Percentiles rank a stretch among this genome's conserved stretches.
phyloP scores from a whole-genome alignment of 2,797 vertebrate genomes.

The Channa striata region DNA sequence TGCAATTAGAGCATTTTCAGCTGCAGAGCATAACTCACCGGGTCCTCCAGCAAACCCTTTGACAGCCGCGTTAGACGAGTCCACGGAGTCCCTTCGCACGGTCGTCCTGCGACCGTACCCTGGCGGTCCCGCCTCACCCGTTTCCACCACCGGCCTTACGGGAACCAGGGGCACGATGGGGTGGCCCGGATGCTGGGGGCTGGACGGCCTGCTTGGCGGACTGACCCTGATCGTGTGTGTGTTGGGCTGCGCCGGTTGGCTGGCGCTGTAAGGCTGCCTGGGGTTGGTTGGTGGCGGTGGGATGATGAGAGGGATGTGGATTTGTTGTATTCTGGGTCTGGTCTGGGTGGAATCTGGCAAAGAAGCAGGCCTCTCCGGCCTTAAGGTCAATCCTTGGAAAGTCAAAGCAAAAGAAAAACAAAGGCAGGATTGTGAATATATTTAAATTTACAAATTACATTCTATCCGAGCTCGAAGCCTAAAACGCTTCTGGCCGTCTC shows the following conservation, averaged over 20 bases:
- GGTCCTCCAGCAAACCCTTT: slow-evolving; percentile 92
- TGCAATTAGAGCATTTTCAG: not conserved
- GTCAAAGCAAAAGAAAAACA: slow-evolving; percentile 29
- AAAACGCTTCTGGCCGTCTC: not conserved
- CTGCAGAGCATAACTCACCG: slow-evolving; percentile 76
- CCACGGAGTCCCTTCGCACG: slow-evolving; percentile 72
- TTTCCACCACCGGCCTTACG: slow-evolving; percentile 83
- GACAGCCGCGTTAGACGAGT: slow-evolving; percentile 61
- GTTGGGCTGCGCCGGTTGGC: slow-evolving; percentile 64
- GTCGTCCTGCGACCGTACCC: slow-evolving; percentile 83
- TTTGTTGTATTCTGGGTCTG: slow-evolving; percentile 72
- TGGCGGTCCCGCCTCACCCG: slow-evolving; percentile 93
- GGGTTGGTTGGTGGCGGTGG: slow-evolving; percentile 58
- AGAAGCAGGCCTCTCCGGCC: slow-evolving; percentile 63
- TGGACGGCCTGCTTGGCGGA: slow-evolving; percentile 54
- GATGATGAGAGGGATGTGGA: slow-evolving; percentile 81
- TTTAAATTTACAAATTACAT: not conserved
- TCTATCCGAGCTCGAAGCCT: not conserved
- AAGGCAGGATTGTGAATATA: slow-evolving; percentile 7
- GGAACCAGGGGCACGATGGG: slow-evolving; percentile 42
- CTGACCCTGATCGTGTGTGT: slow-evolving; percentile 56
- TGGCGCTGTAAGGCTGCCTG: slow-evolving; percentile 52
- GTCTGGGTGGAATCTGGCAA: slow-evolving; percentile 60
- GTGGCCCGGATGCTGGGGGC: slow-evolving; percentile 66
- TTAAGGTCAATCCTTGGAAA: slow-evolving; percentile 64